A percentile compares a stretch with the other conserved stretches of the same genome.
Conservation (phyloP, 2,888 invertebrate genomes). For the Protophormia terraenovae region DNA sequence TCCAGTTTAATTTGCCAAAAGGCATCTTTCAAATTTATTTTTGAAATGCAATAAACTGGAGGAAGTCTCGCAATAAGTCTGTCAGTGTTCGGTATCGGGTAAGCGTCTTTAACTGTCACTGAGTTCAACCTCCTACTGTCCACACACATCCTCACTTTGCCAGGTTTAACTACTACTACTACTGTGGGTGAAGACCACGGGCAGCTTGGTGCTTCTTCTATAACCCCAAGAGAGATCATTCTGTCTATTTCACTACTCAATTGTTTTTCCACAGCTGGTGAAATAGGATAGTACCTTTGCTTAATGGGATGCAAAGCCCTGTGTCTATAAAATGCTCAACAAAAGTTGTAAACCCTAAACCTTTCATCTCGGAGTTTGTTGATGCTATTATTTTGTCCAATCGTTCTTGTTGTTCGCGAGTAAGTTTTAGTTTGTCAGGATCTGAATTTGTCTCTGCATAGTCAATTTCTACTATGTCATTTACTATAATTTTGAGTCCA, state of each 20-base stretch:
- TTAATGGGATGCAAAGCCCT: neutral
- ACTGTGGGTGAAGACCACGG: constrained; percentile 18
- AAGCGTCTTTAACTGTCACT: no score
- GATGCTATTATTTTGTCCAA: neutral
- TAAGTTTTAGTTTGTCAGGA: neutral
- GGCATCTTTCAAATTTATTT: no score
- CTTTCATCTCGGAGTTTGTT: neutral
- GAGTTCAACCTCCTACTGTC: no score
- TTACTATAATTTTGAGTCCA: neutral
- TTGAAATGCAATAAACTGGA: no score
- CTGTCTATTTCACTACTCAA: no score
- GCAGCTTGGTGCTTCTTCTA: neutral
- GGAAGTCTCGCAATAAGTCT: no score
- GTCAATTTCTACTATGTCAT: neutral
- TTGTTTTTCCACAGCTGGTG: no score
- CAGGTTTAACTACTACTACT: neutral
- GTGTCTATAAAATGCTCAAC: neutral
- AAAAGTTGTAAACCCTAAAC: neutral
- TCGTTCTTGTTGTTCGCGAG: neutral
- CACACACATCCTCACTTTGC: neutral
- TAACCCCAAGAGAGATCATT: neutral
- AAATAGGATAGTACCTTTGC: neutral
- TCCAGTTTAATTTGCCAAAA: no score
- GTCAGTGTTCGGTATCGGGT: no score
- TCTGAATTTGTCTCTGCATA: neutral